phyloP scores from a whole-genome alignment of 2,797 vertebrate species.

The Silurus lanzhouensis region DNA sequence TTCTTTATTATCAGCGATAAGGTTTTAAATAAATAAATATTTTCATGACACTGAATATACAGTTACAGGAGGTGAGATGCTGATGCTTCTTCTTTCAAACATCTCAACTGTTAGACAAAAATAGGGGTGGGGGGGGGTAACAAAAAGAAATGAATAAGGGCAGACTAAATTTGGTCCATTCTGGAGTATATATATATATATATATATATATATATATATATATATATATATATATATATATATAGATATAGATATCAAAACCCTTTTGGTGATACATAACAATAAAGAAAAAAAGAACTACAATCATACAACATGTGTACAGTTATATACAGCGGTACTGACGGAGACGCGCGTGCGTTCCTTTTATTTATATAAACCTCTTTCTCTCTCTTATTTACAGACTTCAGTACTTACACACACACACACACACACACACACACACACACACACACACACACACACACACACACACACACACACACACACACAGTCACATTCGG shows the following conservation, averaged over 20 bases:
- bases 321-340: constrained; percentile 73
- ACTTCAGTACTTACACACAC: constrained; percentile 68
- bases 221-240: constrained; percentile 51
- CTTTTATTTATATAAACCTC: constrained; percentile 70
- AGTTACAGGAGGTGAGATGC: constrained; percentile 65
- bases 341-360: constrained; percentile 48
- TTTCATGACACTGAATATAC: constrained; percentile 80
- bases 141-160: neutral
- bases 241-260: constrained; percentile 61
- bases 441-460: constrained; percentile 49
- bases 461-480: no score
- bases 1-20: constrained; percentile 79
- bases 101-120: constrained; percentile 35
- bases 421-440: constrained; percentile 73
- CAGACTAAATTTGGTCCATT: constrained; percentile 38
- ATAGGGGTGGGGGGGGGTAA: no score
- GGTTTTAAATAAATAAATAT: constrained; percentile 99
- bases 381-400: constrained; percentile 76
- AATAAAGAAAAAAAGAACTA: constrained; percentile 78
- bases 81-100: constrained; percentile 53
- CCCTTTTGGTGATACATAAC: constrained; percentile 60
- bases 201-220: constrained; percentile 39
- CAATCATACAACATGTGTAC: constrained; percentile 80
- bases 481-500: neutral
- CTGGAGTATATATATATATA: constrained; percentile 55